Conservation (phyloP, 2,113 vertebrate genomes). For the Hyla sarda region DNA sequence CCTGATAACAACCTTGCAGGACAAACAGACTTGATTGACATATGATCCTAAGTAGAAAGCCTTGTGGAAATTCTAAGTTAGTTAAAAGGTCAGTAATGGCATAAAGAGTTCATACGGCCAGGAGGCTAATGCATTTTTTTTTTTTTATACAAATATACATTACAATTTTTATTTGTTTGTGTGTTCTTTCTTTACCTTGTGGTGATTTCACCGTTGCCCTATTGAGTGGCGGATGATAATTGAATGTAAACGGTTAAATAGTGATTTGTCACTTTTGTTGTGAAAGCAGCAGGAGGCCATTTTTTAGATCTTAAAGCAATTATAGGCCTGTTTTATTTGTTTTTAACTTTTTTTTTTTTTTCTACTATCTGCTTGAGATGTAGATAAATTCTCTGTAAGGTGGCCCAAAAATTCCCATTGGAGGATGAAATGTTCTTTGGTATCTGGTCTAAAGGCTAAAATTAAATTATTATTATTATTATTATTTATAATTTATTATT, state of each 20-base stretch:
- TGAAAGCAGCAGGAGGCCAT: background rate
- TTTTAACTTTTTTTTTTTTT: background rate
- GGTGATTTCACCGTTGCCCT: background rate
- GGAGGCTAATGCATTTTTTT: background rate
- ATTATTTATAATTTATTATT: background rate
- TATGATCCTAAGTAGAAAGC: background rate
- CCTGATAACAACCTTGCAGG: conserved; percentile 5
- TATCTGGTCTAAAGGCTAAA: background rate
- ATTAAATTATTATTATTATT: no score
- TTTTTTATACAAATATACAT: background rate
- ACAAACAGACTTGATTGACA: background rate
- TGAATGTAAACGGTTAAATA: background rate
- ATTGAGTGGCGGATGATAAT: background rate
- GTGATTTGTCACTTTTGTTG: background rate
- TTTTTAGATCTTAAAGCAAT: background rate
- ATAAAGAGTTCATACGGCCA: background rate
- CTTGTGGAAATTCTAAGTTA: background rate
- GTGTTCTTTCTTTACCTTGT: background rate
- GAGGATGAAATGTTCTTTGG: background rate
- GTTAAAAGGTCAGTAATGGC: background rate
- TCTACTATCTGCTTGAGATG: background rate
- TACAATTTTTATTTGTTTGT: background rate
- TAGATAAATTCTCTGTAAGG: background rate
- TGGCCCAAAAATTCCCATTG: background rate
- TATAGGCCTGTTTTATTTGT: background rate